These are phyloP conservation scores for Steinernema hermaphroditum DNA, from an alignment of 2,888 invertebrate genomes.

Conservation along the genomic window DNA sequence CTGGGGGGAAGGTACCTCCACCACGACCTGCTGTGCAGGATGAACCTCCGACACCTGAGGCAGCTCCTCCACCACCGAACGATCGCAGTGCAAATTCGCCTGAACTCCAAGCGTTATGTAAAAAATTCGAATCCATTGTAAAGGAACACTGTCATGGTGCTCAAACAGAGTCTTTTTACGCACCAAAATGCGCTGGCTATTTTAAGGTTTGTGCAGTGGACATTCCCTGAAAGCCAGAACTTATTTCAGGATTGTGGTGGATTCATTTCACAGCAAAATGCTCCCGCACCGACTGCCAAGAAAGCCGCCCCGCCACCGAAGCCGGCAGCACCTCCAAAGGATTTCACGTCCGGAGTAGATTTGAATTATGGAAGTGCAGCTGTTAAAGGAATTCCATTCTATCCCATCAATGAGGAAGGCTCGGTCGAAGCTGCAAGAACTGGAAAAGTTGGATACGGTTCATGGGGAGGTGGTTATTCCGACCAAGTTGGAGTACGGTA, in stretches of 20 bases:
- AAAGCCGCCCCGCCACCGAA: background rate
- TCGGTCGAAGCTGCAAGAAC: conserved; percentile 52
- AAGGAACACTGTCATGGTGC: background rate
- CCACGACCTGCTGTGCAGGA: too few species aligned
- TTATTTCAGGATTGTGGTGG: conserved; percentile 54
- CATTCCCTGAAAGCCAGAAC: background rate
- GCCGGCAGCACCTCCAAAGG: background rate
- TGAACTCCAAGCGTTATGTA: background rate
- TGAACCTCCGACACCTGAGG: too few species aligned
- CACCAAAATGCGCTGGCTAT: conserved; percentile 46
- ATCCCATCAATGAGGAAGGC: conserved; percentile 61
- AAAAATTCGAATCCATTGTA: background rate
- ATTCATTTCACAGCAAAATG: conserved; percentile 54
- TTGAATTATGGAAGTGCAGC: conserved; percentile 54
- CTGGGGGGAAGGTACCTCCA: too few species aligned
- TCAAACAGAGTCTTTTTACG: conserved; percentile 36
- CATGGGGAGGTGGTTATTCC: conserved; percentile 61
- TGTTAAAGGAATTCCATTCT: conserved; percentile 60
- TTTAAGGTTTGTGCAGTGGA: conserved; percentile 37
- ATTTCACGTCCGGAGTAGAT: conserved; percentile 45
- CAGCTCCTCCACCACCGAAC: background rate
- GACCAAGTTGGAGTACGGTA: conserved; percentile 55
- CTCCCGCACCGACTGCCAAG: conserved; percentile 48
- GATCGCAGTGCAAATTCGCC: background rate
- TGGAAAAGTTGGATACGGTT: conserved; percentile 56